These are phyloP conservation scores for Enteromius mattozi DNA, from an alignment of 2,797 vertebrate species.

Conservation along the genomic window DNA sequence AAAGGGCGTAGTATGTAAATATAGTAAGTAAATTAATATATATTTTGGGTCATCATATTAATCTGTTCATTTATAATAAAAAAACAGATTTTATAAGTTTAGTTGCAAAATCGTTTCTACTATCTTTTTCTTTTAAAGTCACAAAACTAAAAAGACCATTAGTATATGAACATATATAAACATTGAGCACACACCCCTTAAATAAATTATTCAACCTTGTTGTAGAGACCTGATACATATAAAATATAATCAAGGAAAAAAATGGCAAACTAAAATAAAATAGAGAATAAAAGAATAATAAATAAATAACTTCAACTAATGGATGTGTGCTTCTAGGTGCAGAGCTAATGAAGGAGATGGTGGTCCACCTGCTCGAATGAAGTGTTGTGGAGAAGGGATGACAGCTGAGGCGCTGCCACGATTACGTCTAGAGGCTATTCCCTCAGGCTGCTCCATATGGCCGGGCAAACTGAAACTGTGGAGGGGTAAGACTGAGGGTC, in stretches of 20 bases:
- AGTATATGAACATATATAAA: neutral
- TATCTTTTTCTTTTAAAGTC: neutral
- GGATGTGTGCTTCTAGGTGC: slow-evolving; percentile 36
- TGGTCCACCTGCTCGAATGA: slow-evolving; percentile 25
- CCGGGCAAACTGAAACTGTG: slow-evolving; percentile 23
- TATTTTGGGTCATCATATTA: neutral
- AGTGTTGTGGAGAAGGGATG: neutral
- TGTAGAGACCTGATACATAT: neutral
- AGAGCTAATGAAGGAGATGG: slow-evolving; percentile 30
- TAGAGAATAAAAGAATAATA: neutral
- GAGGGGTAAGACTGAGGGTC: slow-evolving; percentile 50
- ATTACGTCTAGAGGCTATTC: slow-evolving; percentile 47
- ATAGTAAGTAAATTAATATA: neutral
- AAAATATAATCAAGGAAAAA: neutral
- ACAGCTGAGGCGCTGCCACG: slow-evolving; percentile 49
- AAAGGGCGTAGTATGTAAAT: neutral
- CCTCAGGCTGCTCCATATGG: slow-evolving; percentile 56
- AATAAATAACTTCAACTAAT: neutral
- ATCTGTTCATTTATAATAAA: neutral
- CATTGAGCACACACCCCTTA: neutral
- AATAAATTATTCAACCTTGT: neutral
- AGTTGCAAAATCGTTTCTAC: neutral
- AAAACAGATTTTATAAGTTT: neutral
- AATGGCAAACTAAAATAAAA: neutral
- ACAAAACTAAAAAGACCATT: neutral